A percentile compares a stretch with the other conserved stretches of the same genome.
Conservation (phyloP, 2,888 invertebrate species). For the Hecatera dysodea region DNA sequence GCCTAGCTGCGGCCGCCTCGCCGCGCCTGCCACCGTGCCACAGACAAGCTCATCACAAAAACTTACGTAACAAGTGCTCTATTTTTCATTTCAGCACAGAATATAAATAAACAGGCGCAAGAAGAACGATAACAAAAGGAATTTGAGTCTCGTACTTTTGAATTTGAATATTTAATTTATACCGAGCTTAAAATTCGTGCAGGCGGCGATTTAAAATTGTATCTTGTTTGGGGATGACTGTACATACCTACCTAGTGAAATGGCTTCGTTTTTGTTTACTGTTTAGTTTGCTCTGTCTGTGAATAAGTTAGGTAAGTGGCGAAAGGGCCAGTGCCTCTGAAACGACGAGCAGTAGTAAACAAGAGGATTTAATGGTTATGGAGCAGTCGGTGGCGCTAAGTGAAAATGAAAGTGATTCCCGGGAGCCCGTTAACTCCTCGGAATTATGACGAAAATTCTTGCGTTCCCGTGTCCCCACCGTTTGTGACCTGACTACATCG, state of each 20-base stretch:
- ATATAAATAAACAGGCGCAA: constrained; percentile 64
- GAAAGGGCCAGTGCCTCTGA: constrained; percentile 71
- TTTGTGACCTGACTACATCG: constrained; percentile 70
- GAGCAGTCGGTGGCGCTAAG: constrained; percentile 83
- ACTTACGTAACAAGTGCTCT: constrained; percentile 52
- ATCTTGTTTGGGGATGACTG: constrained; percentile 71
- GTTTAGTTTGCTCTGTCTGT: constrained; percentile 80
- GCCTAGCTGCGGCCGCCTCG: neutral
- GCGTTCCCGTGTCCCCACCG: constrained; percentile 72
- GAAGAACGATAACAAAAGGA: constrained; percentile 68
- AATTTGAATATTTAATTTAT: constrained; percentile 79
- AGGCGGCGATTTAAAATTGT: constrained; percentile 74
- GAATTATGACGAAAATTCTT: constrained; percentile 81
- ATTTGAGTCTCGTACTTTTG: constrained; percentile 68
- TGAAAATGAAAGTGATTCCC: constrained; percentile 87
- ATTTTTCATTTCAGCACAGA: constrained; percentile 63
- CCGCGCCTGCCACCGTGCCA: neutral
- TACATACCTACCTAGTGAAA: constrained; percentile 56
- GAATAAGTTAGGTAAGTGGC: constrained; percentile 81
- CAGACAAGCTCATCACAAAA: constrained; percentile 47
- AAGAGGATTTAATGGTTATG: constrained; percentile 85
- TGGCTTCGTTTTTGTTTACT: constrained; percentile 75
- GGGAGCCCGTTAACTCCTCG: constrained; percentile 78
- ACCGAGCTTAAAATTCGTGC: constrained; percentile 65
- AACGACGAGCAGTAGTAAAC: constrained; percentile 79